These are phyloP conservation scores for Tetraneura akinire DNA, from an alignment of 1,140 invertebrate genomes.

Conservation along the genomic window DNA sequence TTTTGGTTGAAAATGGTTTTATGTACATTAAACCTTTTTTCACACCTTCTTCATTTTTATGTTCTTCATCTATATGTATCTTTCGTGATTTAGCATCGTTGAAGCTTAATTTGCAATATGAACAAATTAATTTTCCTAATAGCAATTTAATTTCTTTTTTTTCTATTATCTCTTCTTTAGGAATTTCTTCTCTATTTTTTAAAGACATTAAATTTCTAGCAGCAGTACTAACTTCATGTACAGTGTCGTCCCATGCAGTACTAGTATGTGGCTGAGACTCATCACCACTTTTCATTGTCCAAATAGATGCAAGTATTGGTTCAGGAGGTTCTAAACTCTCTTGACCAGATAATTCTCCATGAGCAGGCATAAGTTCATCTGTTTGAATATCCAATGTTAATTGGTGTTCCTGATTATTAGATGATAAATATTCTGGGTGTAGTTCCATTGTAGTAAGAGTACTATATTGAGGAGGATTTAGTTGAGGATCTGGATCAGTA, in stretches of 20 bases:
- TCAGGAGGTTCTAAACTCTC: constrained; percentile 66
- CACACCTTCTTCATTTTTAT: constrained; percentile 44
- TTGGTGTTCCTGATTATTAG: constrained; percentile 31
- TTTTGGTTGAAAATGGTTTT: constrained; percentile 17
- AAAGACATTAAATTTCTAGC: constrained; percentile 36
- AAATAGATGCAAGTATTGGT: constrained; percentile 29
- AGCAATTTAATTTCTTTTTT: constrained; percentile 45
- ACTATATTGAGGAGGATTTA: constrained; percentile 44
- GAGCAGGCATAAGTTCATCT: constrained; percentile 80
- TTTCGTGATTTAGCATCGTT: constrained; percentile 55
- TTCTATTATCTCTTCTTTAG: constrained; percentile 41
- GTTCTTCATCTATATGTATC: constrained; percentile 48
- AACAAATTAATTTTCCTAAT: constrained; percentile 52
- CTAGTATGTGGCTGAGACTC: constrained; percentile 40
- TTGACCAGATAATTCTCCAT: constrained; percentile 78
- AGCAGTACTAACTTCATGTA: constrained; percentile 43
- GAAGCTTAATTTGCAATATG: constrained; percentile 65
- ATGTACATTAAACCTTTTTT: constrained; percentile 45
- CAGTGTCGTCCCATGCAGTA: constrained; percentile 34
- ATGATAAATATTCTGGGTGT: constrained; percentile 34
- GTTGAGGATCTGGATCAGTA: constrained; percentile 45
- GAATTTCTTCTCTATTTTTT: constrained; percentile 38
- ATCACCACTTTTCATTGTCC: constrained; percentile 47
- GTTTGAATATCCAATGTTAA: constrained; percentile 69
- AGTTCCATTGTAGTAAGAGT: constrained; percentile 45